These are phyloP conservation scores for Ciconia boyciana DNA, from an alignment of 2,113 vertebrate genomes.

Conservation along the genomic window DNA sequence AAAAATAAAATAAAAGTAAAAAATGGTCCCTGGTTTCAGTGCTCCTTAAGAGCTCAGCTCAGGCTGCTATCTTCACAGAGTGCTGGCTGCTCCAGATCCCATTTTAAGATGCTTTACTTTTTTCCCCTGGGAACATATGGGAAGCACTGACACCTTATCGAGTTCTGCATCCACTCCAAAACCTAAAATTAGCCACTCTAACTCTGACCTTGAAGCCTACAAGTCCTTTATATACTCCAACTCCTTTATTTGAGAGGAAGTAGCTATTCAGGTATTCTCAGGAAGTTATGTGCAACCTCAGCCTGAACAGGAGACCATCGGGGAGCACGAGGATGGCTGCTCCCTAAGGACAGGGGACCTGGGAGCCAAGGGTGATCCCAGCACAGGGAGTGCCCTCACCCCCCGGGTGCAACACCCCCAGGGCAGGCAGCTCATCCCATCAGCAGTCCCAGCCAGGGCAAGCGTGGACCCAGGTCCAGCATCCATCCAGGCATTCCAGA, in stretches of 20 bases:
- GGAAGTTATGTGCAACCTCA: not conserved
- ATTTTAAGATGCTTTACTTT: not conserved
- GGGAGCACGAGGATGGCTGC: fast-evolving
- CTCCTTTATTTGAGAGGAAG: not conserved
- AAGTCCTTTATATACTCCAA: not conserved
- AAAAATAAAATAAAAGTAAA: not conserved
- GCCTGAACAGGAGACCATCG: not conserved
- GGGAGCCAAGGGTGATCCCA: not conserved
- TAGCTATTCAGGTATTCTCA: not conserved
- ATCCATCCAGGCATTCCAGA: not conserved
- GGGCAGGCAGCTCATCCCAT: not conserved
- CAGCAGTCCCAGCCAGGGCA: not conserved
- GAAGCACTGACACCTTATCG: not conserved
- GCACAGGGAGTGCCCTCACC: too few relatives aligned
- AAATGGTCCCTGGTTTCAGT: fast-evolving
- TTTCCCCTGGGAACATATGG: not conserved
- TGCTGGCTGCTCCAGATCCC: not conserved
- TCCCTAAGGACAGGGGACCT: not conserved
- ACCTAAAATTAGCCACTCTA: not conserved
- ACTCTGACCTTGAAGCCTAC: not conserved
- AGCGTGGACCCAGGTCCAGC: fast-evolving
- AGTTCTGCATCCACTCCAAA: not conserved
- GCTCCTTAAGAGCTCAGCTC: not conserved
- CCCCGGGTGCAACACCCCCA: not conserved
- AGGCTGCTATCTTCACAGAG: not conserved